Base-by-base conservation (phyloP, 2,888 invertebrate species). In the Neocrepidodera transversa region DNA sequence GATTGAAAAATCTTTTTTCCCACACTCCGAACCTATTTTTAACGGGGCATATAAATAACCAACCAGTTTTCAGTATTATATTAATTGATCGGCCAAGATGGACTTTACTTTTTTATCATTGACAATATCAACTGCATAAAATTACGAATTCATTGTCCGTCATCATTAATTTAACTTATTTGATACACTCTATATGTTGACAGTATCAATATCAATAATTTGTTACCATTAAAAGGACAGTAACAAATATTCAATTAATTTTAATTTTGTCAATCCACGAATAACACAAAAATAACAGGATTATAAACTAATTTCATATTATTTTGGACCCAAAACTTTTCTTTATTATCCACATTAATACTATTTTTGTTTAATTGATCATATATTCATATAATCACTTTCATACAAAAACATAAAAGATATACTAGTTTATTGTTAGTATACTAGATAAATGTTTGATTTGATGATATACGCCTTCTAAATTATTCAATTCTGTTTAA, bases 1-100 rank as follows among this genome's bases (percentile, higher is more conserved):
- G 60, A 64, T 63, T 64, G 64, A 66, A 65, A 58, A 60, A 63
- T 60, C 54, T 35, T 35, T 62, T 65, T 66, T 66, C 65, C 65
- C 65, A 66, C 65, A 62, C 63, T 49, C 42, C 10, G 59, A 47
- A 49, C 43, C 62, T 53, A 61, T 61, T 63, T 65, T 62, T 59
- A 57, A 62, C 50, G 48, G 56, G 40, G 55, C 42, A 42, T 59
- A 64, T 61, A 56, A 64, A 62, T 62, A 62, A 54, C 50, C 36
- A 62, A 59, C 60, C 62, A 55, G 62, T 62, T 64, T 58, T 57
- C 26, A 48, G 52, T 43, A 56, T 62, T 55, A 30, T 38, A 55
- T 60, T 45, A 51, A 58, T 58, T 58, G 43, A 58, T 51, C 49
- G 26, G 23, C 53, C 42, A 53, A 43, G 43, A 53, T 43, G 45